phyloP scores from a whole-genome alignment of 2,888 invertebrate genomes.

The Stratiomys singularior region DNA sequence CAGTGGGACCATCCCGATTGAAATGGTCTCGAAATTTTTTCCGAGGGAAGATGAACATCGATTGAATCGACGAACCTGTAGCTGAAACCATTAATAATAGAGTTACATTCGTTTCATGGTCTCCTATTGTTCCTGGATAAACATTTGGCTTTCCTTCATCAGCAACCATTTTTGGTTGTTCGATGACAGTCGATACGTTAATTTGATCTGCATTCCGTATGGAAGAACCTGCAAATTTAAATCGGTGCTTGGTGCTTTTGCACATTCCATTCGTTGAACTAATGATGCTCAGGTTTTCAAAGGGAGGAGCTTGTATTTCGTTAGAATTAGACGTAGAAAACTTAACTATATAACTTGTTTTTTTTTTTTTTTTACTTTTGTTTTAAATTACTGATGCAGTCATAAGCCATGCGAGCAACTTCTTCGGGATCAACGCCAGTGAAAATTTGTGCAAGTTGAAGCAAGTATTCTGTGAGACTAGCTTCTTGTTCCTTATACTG shows the following conservation, averaged over 20 bases:
- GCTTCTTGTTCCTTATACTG: too few species aligned
- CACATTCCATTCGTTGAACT: neutral
- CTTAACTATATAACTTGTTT: neutral
- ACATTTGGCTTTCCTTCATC: neutral
- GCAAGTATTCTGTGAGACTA: too few species aligned
- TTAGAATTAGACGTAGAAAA: neutral
- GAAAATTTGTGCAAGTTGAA: too few species aligned
- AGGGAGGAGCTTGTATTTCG: neutral
- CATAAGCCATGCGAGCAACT: neutral
- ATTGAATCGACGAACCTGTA: neutral
- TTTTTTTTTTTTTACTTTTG: neutral
- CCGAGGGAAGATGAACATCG: neutral
- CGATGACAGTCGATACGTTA: neutral
- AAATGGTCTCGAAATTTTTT: neutral
- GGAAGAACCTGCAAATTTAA: neutral
- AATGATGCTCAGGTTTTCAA: neutral
- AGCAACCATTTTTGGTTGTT: neutral
- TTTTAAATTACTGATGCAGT: neutral
- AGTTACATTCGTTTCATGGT: neutral
- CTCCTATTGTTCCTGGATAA: neutral
- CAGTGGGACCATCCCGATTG: too few species aligned
- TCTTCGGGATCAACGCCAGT: neutral
- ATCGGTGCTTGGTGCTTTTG: neutral
- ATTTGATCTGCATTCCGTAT: neutral
- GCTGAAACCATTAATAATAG: neutral